Evolutionary conservation across 2,888 invertebrate species (phyloP).

Genomic region (Nephrotoma flavescens): DNA sequence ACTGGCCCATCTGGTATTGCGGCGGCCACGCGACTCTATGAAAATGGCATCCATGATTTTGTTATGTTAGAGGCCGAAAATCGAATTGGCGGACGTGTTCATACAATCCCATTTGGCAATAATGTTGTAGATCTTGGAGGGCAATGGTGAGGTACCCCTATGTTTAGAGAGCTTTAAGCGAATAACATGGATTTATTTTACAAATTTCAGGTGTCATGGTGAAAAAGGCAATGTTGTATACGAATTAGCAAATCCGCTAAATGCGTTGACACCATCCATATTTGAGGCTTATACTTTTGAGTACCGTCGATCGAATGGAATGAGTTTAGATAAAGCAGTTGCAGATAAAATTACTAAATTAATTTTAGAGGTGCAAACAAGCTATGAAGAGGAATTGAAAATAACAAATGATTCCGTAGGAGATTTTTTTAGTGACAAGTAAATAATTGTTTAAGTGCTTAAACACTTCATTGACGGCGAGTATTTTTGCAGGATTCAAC

Average conservation of each 20-base stretch:
- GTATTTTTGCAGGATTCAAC: neutral
- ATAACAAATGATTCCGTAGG: constrained; percentile 25
- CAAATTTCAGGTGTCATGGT: constrained; percentile 41
- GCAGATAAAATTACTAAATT: constrained; percentile 24
- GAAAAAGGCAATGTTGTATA: constrained; percentile 42
- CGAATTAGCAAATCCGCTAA: constrained; percentile 32
- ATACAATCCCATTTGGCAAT: constrained; percentile 21
- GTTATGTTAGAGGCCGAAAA: constrained; percentile 40
- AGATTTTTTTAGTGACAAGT: constrained; percentile 22
- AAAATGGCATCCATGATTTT: constrained; percentile 30
- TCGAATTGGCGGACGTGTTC: constrained; percentile 42
- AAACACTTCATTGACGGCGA: too few species aligned
- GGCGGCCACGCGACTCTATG: constrained; percentile 24
- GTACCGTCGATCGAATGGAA: constrained; percentile 27
- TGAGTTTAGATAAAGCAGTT: constrained; percentile 24
- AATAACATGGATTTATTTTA: neutral
- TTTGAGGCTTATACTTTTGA: constrained; percentile 17
- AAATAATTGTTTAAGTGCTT: neutral
- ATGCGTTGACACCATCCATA: neutral
- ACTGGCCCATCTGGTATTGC: constrained; percentile 18
- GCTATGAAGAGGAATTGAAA: constrained; percentile 21
- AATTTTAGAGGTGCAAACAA: constrained; percentile 23
- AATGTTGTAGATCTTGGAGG: constrained; percentile 51
- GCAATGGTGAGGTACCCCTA: constrained; percentile 42
- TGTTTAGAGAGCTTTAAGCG: neutral